A percentile compares a stretch with the other conserved stretches of the same genome.
phyloP scores from a whole-genome alignment of 2,797 vertebrate species.

The Paratrypauchen microcephalus region DNA sequence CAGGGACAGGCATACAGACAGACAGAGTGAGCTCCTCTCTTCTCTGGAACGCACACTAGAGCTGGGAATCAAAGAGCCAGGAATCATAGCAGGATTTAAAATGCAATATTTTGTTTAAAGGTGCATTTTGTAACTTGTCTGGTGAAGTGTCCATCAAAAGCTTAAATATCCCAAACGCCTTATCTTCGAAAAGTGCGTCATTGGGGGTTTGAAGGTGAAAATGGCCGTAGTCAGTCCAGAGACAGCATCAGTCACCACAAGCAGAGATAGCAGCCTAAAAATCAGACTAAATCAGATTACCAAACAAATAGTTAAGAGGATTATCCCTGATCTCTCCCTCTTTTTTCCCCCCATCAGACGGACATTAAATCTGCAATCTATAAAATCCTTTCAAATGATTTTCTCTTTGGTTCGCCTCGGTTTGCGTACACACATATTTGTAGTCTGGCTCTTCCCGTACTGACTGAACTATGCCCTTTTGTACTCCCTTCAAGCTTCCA shows the following conservation, averaged over 20 bases:
- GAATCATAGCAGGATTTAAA: constrained; percentile 63
- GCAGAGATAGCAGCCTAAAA: constrained; percentile 69
- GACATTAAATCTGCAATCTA: constrained; percentile 73
- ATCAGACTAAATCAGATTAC: constrained; percentile 76
- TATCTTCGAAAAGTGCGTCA: constrained; percentile 7
- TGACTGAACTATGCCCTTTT: constrained; percentile 60
- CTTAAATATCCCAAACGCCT: constrained; percentile 36
- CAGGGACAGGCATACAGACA: constrained; percentile 52
- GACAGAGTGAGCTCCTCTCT: constrained; percentile 1
- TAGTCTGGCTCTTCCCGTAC: constrained; percentile 45
- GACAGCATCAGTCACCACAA: constrained; percentile 71
- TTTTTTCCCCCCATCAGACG: constrained; percentile 50
- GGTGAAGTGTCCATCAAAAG: too few species aligned
- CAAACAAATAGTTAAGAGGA: constrained; percentile 77
- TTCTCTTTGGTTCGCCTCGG: constrained; percentile 54
- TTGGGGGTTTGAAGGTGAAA: constrained; percentile 51
- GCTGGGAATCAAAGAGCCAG: constrained; percentile 56
- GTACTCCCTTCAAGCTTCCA: constrained; percentile 52
- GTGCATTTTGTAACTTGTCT: too few species aligned
- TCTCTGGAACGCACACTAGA: constrained; percentile 65
- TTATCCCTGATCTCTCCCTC: constrained; percentile 68
- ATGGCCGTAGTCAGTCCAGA: constrained; percentile 57
- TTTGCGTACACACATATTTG: constrained; percentile 48
- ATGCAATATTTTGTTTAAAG: constrained; percentile 51
- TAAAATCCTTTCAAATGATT: constrained; percentile 72